Base-by-base conservation (phyloP, 2,888 invertebrate genomes). In the Chironomus tentans region DNA sequence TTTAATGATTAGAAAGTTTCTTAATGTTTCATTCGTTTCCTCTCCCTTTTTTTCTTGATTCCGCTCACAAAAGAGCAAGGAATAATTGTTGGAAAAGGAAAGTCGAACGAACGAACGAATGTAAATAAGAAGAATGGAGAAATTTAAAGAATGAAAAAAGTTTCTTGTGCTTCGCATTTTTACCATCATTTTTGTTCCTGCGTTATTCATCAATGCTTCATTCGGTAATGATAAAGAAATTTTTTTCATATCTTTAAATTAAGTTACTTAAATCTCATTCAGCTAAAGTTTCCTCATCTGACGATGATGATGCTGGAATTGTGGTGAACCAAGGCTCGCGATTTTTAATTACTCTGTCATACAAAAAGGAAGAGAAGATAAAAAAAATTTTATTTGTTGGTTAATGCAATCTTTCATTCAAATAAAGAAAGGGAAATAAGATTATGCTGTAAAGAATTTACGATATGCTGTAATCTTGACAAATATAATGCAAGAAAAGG, bases 311-410 rank as follows among this genome's bases (percentile, higher is more conserved):
- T 79, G 88, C 88, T 13, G 87, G 88, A 78, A 88, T 88, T 71
- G 88, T 87, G 80, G 88, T 88, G 81, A 89, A 88, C 88, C 88
- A 88, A 78, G 79, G 87, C 85, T 79, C 88, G 82, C 79, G 87
- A 84, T 84, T 87, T 83, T 80, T 84, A 65, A 81, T 82, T 61
- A 80, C 81, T 68, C 87, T 88, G 82, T 5, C 80, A 38, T 38
- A 38, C 38, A 1, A 38, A 38, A 38, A 38, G 10, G 4, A 38
- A 38, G 10, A 10, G 10, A 7, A 47, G 13, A 85, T 77, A 1
- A 38, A 4, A 38, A 38, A 38, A 38, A 38, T 2, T 38, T 38
- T 38, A 10, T 38, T 38, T 38, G 38, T 38, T 38, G 38, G 38
- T 38, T 38, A 38, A 38, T 38, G 38, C 38, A 38, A 38, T 38